Conservation (phyloP, 2,113 vertebrate genomes). For the Eptesicus fuscus region DNA sequence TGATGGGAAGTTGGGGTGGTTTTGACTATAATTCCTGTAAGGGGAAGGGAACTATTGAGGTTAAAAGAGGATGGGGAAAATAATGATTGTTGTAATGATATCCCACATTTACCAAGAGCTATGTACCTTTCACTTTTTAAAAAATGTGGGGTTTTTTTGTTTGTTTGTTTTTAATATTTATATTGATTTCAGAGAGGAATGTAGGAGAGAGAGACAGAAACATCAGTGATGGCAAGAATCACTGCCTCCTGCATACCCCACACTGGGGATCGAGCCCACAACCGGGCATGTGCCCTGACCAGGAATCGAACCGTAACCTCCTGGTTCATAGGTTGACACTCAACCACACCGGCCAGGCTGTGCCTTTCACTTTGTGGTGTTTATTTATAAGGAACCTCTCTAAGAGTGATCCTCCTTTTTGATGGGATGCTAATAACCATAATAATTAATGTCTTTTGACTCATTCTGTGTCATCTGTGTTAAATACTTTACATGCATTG, state of each 20-base stretch:
- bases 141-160: too few species aligned
- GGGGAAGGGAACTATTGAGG: not conserved
- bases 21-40: not conserved
- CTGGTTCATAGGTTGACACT: too few species aligned
- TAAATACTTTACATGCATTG: not conserved
- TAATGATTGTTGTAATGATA: not conserved
- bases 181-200: too few species aligned
- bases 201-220: too few species aligned
- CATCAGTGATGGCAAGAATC: too few species aligned
- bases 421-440: constrained; percentile 15
- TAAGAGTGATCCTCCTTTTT: not conserved
- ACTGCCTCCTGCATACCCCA: too few species aligned
- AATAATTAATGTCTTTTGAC: constrained; percentile 39
- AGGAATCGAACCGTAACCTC: too few species aligned
- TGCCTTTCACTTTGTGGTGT: constrained; percentile 2
- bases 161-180: too few species aligned
- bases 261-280: too few species aligned
- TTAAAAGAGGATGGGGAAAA: not conserved
- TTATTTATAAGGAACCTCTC: constrained; percentile 31
- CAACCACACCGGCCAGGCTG: too few species aligned
- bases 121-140: not conserved
- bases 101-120: not conserved
- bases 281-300: too few species aligned
- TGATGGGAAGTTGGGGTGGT: not conserved
- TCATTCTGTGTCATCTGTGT: constrained; percentile 29